Percentiles rank a stretch among this genome's conserved stretches.
Conservation (phyloP, 1,140 invertebrate species). For the Trinorchestia longiramus region DNA sequence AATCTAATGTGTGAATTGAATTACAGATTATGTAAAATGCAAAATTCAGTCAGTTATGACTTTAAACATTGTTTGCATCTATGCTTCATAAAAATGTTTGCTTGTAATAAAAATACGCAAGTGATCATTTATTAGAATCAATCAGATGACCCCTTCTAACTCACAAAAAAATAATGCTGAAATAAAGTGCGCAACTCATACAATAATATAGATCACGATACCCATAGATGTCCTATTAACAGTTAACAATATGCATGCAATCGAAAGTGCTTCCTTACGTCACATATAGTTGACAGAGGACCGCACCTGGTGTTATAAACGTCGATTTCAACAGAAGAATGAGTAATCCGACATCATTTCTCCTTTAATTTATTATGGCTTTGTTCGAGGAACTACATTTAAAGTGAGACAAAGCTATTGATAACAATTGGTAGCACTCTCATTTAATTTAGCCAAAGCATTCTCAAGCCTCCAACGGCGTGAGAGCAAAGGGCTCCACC, state of each 20-base stretch:
- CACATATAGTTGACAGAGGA: neutral
- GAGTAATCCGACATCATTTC: conserved; percentile 18
- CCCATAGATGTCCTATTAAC: no score
- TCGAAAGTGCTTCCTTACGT: neutral
- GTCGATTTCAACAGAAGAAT: conserved; percentile 8
- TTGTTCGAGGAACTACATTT: conserved; percentile 34
- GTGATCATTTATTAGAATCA: no score
- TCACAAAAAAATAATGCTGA: no score
- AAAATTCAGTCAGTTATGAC: neutral
- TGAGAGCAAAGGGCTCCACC: conserved; percentile 24
- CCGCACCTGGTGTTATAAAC: neutral
- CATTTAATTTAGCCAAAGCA: conserved; percentile 42
- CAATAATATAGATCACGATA: no score
- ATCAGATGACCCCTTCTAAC: no score
- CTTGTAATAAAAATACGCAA: no score
- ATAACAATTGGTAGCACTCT: conserved; percentile 50
- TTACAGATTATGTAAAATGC: neutral
- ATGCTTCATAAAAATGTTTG: neutral
- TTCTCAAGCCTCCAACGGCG: conserved; percentile 28
- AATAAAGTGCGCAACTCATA: no score
- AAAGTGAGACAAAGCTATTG: conserved; percentile 32
- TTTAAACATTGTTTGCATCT: neutral
- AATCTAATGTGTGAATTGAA: neutral
- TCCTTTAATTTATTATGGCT: conserved; percentile 5
- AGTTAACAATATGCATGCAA: neutral